Evolutionary conservation across 2,797 vertebrate genomes (phyloP).

Genomic region (Gephyroberyx darwinii): DNA sequence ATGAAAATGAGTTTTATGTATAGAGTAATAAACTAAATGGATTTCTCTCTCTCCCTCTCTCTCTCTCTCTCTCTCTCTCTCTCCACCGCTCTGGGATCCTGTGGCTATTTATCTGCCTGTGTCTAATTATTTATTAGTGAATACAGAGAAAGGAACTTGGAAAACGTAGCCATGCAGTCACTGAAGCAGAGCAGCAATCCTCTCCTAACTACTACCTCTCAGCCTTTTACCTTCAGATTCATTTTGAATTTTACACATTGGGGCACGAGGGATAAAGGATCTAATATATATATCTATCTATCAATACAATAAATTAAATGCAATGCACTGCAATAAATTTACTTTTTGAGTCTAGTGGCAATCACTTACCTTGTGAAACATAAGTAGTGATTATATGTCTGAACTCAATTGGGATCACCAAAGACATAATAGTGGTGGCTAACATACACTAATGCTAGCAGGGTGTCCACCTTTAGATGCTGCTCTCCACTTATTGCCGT

Average conservation of each 20-base stretch:
- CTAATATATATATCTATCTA: no score
- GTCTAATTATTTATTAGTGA: conserved; percentile 85
- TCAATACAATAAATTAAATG: neutral
- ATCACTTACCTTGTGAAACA: no score
- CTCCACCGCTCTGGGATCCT: conserved; percentile 69
- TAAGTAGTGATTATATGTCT: no score
- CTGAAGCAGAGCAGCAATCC: conserved; percentile 27
- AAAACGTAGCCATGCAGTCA: conserved; percentile 59
- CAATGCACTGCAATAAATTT: neutral
- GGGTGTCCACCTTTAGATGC: neutral
- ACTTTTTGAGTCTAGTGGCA: neutral
- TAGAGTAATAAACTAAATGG: conserved; percentile 84
- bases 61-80: conserved; percentile 44
- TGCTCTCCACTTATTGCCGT: neutral
- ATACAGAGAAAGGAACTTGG: conserved; percentile 68
- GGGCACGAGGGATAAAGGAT: neutral
- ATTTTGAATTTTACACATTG: conserved; percentile 1
- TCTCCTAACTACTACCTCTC: conserved; percentile 15
- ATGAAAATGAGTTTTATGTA: conserved; percentile 85
- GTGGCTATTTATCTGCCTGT: conserved; percentile 83
- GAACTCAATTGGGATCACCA: no score
- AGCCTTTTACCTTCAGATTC: neutral
- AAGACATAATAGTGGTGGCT: no score
- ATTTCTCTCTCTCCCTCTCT: conserved; percentile 66
- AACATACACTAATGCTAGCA: no score